Evolutionary conservation across 2,797 vertebrate genomes (phyloP), one percentile per base, ranked within the genome.

Genomic region (Molossus molossus): DNA sequence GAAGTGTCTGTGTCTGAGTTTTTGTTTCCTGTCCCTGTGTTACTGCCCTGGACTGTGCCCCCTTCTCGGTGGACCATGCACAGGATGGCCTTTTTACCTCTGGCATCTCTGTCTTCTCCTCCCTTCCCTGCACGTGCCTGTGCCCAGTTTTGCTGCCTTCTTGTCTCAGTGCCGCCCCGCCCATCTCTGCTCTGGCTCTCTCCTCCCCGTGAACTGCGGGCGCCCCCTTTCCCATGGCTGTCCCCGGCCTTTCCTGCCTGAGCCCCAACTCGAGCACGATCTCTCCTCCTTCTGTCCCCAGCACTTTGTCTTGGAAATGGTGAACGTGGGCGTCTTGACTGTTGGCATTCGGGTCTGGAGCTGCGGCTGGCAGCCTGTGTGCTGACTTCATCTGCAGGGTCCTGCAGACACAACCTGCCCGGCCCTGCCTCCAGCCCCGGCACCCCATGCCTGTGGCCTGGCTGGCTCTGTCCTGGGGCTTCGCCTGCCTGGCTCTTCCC

Each of bases 351-450:
- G 84, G 17, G 33, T 81, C 3, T 45, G 97, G 0, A 90, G 27
- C 37, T 94, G 65, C 1, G 2, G 3, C 9, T 10, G 1, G 15
- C 37, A 88, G 58, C 95, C 79, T 9, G 45, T 79, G 5, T 72
- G 84, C 97, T 97, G n/a, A 37, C 96, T 86, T 97, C 96, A 12
- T 98, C 98, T 25, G 97, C 93, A 50, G 97, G 94, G 85, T 97
- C 98, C 23, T 98, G 97, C 82, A 99, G 98, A 60, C 99, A 98
- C n/a, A 97, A 94, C 88, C 98, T 97, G 73, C 97, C 95, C 0
- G 72, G 96, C 5, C 96, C 98, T 0, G 77, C 93, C 94, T 97
- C 97, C 67, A 91, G 45, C 0, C 45, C 92, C 64, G 62, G 53
- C 0, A 65, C 4, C 9, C 12, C 93, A 0, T 76, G 45, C 10